Evolutionary conservation across 2,113 vertebrate genomes (phyloP).

Genomic region (Burhinus bistriatus): DNA sequence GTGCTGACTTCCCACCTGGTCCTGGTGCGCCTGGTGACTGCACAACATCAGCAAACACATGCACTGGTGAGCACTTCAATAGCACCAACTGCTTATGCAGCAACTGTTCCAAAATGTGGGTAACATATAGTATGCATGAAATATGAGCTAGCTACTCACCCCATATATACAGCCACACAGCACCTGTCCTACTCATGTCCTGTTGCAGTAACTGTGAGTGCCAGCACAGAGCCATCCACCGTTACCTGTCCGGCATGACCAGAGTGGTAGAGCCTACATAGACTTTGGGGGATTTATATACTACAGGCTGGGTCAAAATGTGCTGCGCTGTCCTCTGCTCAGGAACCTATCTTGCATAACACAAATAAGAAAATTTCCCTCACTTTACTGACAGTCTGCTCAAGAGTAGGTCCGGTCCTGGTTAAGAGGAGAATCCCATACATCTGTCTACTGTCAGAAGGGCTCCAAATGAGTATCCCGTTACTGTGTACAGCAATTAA

Average conservation of each 20-base stretch:
- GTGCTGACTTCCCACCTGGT: background rate
- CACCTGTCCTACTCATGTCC: background rate
- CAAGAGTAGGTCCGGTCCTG: background rate
- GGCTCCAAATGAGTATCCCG: background rate
- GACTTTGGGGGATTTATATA: background rate
- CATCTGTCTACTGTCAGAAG: background rate
- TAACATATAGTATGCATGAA: background rate
- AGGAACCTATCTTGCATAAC: background rate
- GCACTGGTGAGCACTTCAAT: background rate
- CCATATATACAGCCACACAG: background rate
- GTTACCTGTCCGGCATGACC: background rate
- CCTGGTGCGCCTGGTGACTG: background rate
- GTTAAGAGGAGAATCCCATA: background rate
- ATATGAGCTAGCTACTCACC: background rate
- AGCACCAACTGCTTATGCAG: background rate
- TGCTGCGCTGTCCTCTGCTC: background rate
- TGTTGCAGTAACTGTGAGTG: background rate
- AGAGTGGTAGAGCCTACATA: background rate
- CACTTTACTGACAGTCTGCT: background rate
- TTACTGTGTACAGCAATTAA: background rate
- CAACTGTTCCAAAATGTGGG: background rate
- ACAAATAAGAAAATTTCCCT: background rate
- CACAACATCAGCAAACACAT: background rate
- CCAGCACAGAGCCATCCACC: background rate
- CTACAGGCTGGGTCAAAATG: background rate